Base-by-base conservation (phyloP, 2,113 vertebrate species). In the Tetraodon nigroviridis region DNA sequence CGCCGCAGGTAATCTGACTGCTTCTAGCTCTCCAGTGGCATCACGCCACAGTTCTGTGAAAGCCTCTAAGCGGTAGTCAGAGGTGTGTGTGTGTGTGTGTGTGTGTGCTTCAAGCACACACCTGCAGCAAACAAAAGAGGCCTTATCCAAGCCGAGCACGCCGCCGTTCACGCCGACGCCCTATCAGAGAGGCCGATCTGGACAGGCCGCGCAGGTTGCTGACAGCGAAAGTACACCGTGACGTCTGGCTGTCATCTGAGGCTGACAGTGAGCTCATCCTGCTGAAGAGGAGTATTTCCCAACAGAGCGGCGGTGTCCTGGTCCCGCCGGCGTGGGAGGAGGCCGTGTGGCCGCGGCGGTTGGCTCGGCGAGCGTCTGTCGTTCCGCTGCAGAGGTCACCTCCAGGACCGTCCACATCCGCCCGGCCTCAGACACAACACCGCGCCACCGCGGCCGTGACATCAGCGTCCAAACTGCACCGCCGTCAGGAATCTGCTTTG, bases 401-500 rank as follows among this genome's bases (percentile, higher is more conserved):
- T 69, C 72, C 51, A 80, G 62, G 58, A 67, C 61, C 67, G 72
- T 74, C 82, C 67, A 40, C 59, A n/a, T 65, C 64, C 74, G 54
- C 75, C 55, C 40, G n/a, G 71, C 74, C 74, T 78, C 79, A 87
- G 82, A 86, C 84, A 86, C 83, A 88, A 88, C 85, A 88, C 76
- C 75, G 56, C 75, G 61, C 85, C 82, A 62, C 75, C 67, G 62
- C 57, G 70, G 71, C 75, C 67, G 76, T 89, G 84, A 87, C 83
- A 82, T 87, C 81, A 87, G 64, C 57, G 74, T 77, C 75, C 75
- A 88, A 89, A 89, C 88, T 79, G 84, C 81, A 85, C 81, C 15
- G 75, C 82, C 86, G 78, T 85, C 82, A 82, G 77, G 78, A 86
- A 85, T 87, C 84, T 87, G 67, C 75, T 79, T 88, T 89, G 79